Conservation (phyloP, 2,888 invertebrate species). For the Tricholauxania praeusta region DNA sequence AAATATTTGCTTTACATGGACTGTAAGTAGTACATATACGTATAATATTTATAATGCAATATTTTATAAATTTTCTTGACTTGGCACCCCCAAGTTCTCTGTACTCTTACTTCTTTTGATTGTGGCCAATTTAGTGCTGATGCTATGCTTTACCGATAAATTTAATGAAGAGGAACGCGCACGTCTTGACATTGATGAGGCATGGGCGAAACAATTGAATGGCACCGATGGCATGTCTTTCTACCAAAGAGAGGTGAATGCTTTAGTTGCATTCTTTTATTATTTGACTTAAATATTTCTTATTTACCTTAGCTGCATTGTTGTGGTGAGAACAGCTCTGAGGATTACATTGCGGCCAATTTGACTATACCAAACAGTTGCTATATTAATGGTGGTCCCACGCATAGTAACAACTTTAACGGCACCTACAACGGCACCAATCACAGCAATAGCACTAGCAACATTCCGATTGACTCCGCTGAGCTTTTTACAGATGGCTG, state of each 20-base stretch:
- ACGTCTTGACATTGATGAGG: conserved; percentile 67
- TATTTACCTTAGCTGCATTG: conserved; percentile 68
- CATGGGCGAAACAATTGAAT: conserved; percentile 61
- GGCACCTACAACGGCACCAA: not conserved
- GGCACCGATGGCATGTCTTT: conserved; percentile 51
- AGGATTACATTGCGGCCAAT: conserved; percentile 53
- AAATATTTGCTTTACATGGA: conserved; percentile 85
- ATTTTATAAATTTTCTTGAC: not conserved
- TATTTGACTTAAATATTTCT: conserved; percentile 70
- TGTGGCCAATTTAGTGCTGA: conserved; percentile 71
- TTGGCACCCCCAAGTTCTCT: conserved; percentile 73
- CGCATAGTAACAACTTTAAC: conserved; percentile 2
- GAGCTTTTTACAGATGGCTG: conserved; percentile 48
- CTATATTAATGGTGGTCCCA: conserved; percentile 43
- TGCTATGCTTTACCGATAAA: conserved; percentile 65
- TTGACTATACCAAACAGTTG: conserved; percentile 55
- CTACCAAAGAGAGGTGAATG: conserved; percentile 53
- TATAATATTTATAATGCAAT: not conserved
- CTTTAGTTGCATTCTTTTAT: not conserved
- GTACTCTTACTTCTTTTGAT: conserved; percentile 77
- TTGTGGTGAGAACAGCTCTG: conserved; percentile 57
- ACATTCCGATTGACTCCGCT: conserved; percentile 31
- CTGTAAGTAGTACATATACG: conserved; percentile 71
- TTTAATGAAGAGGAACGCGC: conserved; percentile 46
- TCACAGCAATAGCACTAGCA: conserved; percentile 24